Base-by-base conservation (phyloP, 1,140 invertebrate species). In the Eulimnadia texana region DNA sequence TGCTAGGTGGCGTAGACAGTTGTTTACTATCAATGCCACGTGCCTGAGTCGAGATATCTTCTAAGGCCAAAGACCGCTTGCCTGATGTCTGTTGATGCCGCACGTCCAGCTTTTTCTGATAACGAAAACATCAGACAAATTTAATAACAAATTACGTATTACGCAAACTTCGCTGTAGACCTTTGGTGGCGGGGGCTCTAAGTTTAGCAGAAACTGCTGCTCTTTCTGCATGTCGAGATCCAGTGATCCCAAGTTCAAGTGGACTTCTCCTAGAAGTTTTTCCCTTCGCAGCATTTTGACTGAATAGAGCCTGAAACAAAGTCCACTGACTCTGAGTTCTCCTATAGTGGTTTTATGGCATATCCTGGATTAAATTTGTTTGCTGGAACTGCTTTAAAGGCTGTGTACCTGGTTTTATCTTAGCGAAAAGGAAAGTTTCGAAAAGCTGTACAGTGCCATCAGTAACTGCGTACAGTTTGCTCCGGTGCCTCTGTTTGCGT, bases 401-500 rank as follows among this genome's bases (percentile, higher is more conserved):
- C 33, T 42, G 16, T 42, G 16, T 42, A 42, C 85, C 85, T 74
- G 88, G 88, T 76, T 90, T 91, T 47, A 94, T 89, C 70, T 91
- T 85, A 71, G 84, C 88, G 63, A 96, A 82, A 47, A 91, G 77
- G 72, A 95, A 93, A 67, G 86, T 91, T 71, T 95, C 92, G 80
- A 93, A 86, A 69, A 89, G 94, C 68, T 90, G 85, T 1, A 91
- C 90, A 69, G 86, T 89, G 67, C 89, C 84, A 1, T 90, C 90
- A 24, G 66, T 66, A 20, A 42, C 28, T 63, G 85, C 82, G 60
- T 90, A 82, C 22, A 93, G 86, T 73, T 91, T 88, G 3, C 90
- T 94, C 73, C 94, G 95, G 71, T 88, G 87, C 67, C 92, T 89
- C 70, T 93, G 90, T 71, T 93, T 93, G 68, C 93, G 93, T 65